Base-by-base conservation (phyloP, 2,888 invertebrate genomes). In the Drosophila seclusa region DNA sequence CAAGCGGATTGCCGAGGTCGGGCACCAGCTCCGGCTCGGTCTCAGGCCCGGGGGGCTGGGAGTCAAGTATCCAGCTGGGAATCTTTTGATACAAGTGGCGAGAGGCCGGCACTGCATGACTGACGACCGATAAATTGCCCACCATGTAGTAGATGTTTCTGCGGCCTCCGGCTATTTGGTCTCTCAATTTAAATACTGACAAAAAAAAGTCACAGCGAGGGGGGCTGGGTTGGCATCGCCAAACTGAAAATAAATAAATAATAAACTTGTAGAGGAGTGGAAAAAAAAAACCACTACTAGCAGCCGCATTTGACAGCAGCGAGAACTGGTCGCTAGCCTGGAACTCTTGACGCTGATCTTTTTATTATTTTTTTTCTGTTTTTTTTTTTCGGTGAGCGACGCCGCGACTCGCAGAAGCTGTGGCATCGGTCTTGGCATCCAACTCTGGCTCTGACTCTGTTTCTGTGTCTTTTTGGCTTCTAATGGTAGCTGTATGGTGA, bases 401-500 rank as follows among this genome's bases (percentile, higher is more conserved):
- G 72, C 54, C 38, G 80, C 58, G 61, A 52, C 45, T 54, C 42
- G 50, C 81, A 69, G 78, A 88, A 65, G 82, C 63, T 89, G 90
- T 79, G 83, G 88, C 79, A 80, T 54, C 62, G 45, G 69, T 34
- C 29, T 55, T 64, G 61, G 16, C 24, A 24, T 45, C 45, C 45
- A 45, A 24, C 7, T 69, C 24, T 31, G 24, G 40, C 45, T 45
- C 31, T 62, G 57, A 36, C 65, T 76, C 60, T 49, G 68, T 45
- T 68, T 68, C 58, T 7, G 79, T 76, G 67, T 80, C 83, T 89
- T 89, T 84, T 83, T 80, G 79, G 91, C 92, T 92, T 92, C 92
- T 92, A 92, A 92, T 92, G 90, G 81, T 85, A 83, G 90, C 88
- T 90, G 89, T 82, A 85, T 90, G 84, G 80, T 90, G 92, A 91